Conservation (phyloP, 2,113 vertebrate species). For the Sinocyclocheilus maitianheensis region DNA sequence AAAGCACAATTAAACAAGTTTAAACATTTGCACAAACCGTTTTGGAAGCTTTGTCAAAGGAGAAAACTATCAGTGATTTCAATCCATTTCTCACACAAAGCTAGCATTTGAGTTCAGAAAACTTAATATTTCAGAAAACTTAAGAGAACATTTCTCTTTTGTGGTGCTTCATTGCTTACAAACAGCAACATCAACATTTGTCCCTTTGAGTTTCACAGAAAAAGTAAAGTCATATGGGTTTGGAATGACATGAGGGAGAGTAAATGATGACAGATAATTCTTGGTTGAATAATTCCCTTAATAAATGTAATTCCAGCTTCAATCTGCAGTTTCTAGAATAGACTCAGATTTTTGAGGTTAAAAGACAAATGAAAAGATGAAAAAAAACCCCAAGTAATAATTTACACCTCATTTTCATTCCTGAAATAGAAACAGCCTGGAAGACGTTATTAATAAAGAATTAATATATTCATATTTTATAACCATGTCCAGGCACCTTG, state of each 20-base stretch:
- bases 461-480: slow-evolving; percentile 42
- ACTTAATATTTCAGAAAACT: background rate
- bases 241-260: background rate
- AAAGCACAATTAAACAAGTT: background rate
- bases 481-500: slow-evolving; percentile 25
- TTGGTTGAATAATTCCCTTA: background rate
- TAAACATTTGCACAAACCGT: background rate
- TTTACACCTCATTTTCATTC: slow-evolving; percentile 28
- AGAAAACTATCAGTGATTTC: background rate
- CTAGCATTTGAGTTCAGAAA: background rate
- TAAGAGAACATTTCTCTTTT: background rate
- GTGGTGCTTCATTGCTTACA: background rate
- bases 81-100: background rate
- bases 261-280: background rate
- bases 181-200: background rate
- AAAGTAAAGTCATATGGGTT: background rate
- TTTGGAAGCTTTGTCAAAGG: background rate
- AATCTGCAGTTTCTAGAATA: background rate
- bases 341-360: background rate
- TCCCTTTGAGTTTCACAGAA: background rate
- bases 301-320: background rate
- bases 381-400: background rate
- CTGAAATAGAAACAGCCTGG: slow-evolving; percentile 9
- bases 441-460: slow-evolving; percentile 37
- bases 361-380: background rate